Conservation (phyloP, 2,797 vertebrate species). For the Cheracebus regulus region DNA sequence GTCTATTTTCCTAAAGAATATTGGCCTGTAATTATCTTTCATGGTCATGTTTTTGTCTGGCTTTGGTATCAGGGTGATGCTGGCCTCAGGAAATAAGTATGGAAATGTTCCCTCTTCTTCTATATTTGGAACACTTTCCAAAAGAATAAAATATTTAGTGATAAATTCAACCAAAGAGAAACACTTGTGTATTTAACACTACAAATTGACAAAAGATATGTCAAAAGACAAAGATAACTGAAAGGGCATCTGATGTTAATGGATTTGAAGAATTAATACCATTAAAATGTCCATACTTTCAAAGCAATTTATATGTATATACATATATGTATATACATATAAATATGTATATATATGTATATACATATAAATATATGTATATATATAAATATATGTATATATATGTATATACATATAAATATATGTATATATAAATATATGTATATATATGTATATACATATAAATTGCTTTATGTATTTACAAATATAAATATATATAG, state of each 20-base stretch:
- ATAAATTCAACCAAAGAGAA: background rate
- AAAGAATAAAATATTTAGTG: background rate
- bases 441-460: background rate
- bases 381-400: no score
- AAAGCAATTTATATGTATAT: background rate
- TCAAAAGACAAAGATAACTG: background rate
- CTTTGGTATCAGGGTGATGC: background rate
- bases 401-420: background rate
- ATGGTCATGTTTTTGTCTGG: background rate
- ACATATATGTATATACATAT: background rate
- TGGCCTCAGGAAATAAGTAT: background rate
- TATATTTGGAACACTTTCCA: background rate
- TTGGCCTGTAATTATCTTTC: background rate
- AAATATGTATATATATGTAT: background rate
- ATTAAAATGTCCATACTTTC: background rate
- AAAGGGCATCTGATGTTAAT: background rate
- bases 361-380: background rate
- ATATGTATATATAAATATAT: no score
- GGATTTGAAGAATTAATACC: background rate
- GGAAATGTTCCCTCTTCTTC: background rate
- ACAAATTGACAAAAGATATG: background rate
- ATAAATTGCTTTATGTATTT: no score
- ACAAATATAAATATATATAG: no score
- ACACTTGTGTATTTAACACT: background rate
- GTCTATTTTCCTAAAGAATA: background rate